These are phyloP conservation scores for Ecliptopera silaceata DNA, from an alignment of 2,888 invertebrate genomes.

Conservation along the genomic window DNA sequence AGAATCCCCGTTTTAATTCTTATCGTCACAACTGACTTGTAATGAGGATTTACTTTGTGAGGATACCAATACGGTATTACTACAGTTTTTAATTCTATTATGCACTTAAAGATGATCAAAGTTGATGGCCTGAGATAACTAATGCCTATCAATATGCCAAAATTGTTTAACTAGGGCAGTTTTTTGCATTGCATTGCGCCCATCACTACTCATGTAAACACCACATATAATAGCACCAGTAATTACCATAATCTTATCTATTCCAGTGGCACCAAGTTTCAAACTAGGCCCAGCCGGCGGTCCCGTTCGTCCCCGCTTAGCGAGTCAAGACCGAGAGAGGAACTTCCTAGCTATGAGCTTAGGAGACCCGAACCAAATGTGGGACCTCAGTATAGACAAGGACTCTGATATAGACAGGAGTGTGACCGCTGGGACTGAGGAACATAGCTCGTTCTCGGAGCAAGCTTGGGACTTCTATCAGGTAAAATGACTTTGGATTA, in stretches of 20 bases:
- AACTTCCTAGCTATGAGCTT: slow-evolving; percentile 69
- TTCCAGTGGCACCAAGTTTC: slow-evolving; percentile 83
- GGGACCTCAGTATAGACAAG: slow-evolving; percentile 73
- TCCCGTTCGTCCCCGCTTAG: slow-evolving; percentile 66
- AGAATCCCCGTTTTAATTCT: too few species aligned
- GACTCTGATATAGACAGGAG: slow-evolving; percentile 82
- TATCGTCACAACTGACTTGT: too few species aligned
- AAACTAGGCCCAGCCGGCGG: slow-evolving; percentile 85
- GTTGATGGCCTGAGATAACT: too few species aligned
- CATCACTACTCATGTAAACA: too few species aligned
- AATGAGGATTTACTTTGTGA: too few species aligned
- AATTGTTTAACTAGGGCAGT: too few species aligned
- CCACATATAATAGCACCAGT: too few species aligned
- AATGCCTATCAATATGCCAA: too few species aligned
- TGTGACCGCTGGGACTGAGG: slow-evolving; percentile 86
- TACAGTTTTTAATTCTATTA: too few species aligned
- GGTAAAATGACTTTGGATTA: slow-evolving; percentile 77
- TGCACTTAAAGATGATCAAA: too few species aligned
- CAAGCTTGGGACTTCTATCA: slow-evolving; percentile 98
- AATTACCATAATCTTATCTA: background rate
- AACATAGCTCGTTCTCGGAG: slow-evolving; percentile 93
- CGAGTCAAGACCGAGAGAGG: slow-evolving; percentile 62
- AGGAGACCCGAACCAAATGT: slow-evolving; percentile 71
- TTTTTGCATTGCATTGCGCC: too few species aligned
- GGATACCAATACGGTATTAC: too few species aligned